These are phyloP conservation scores for Branchellion lobata DNA, from an alignment of 2,888 invertebrate species.

Conservation along the genomic window DNA sequence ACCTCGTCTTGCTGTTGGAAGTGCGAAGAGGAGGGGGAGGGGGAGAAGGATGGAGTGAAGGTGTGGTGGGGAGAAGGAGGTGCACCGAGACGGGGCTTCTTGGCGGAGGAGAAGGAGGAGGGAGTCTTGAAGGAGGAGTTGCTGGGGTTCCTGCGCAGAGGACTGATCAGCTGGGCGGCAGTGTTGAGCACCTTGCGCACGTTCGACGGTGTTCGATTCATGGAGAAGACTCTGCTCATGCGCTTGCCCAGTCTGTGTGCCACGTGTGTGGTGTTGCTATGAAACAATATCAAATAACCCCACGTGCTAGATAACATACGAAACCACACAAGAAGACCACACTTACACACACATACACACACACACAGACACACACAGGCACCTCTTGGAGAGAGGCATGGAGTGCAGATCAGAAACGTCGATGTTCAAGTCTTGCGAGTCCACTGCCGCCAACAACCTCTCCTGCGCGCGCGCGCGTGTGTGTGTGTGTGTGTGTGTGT, in stretches of 20 bases:
- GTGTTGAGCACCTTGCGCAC: conserved; percentile 89
- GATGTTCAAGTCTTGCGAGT: conserved; percentile 67
- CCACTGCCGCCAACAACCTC: conserved; percentile 75
- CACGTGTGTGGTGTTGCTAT: too few species aligned
- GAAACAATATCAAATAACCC: too few species aligned
- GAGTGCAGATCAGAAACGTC: conserved; percentile 50
- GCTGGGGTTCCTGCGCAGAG: conserved; percentile 48
- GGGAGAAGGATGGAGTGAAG: not conserved
- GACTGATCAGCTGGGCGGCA: conserved; percentile 55
- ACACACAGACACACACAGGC: conserved; percentile 67
- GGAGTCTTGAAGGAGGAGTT: conserved; percentile 10
- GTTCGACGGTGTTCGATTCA: conserved; percentile 83
- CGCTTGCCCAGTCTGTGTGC: conserved; percentile 58
- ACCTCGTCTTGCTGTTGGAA: not conserved
- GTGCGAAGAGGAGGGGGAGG: not conserved
- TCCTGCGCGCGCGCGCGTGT: conserved; percentile 67
- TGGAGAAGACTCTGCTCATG: conserved; percentile 89
- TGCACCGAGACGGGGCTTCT: not conserved
- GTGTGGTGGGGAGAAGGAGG: conserved; percentile 9
- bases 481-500: not conserved
- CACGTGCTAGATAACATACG: too few species aligned
- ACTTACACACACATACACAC: not conserved
- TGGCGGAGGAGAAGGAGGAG: not conserved
- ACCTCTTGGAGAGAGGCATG: conserved; percentile 21
- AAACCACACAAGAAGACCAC: not conserved